Evolutionary conservation across 2,888 invertebrate genomes (phyloP).

Genomic region (Orgyia antiqua): DNA sequence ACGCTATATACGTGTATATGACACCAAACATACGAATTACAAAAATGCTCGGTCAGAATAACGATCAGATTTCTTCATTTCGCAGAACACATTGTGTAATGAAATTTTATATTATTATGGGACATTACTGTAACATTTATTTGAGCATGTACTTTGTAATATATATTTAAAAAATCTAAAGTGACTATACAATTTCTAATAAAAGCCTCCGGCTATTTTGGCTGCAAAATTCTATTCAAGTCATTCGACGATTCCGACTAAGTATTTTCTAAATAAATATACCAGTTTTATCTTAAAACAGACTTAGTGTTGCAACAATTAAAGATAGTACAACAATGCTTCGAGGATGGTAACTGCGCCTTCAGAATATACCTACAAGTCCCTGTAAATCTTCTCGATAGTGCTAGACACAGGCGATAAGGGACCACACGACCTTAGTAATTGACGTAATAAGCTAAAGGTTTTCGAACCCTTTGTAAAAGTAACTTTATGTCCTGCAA

Average conservation of each 20-base stretch:
- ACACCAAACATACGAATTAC: slow-evolving; percentile 9
- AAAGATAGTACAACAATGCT: slow-evolving; percentile 37
- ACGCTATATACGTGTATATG: slow-evolving; percentile 4
- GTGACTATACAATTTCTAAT: no score
- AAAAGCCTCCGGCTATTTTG: no score
- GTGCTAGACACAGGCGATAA: slow-evolving; percentile 52
- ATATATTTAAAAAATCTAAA: no score
- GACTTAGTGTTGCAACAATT: slow-evolving; percentile 40
- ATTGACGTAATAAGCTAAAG: slow-evolving; percentile 64
- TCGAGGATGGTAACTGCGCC: slow-evolving; percentile 28
- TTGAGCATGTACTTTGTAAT: no score
- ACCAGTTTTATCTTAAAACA: no score
- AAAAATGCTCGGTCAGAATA: slow-evolving; percentile 12
- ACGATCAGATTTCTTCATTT: slow-evolving; percentile 11
- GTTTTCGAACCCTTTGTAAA: slow-evolving; percentile 37
- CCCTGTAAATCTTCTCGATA: slow-evolving; percentile 67
- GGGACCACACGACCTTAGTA: slow-evolving; percentile 55
- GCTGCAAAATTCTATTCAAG: no score
- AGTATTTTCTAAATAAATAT: no score
- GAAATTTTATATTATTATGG: slow-evolving; percentile 8
- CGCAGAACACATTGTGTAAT: slow-evolving; percentile 9
- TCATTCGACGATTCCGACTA: no score
- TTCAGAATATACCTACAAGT: slow-evolving; percentile 29
- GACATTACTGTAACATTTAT: no score
- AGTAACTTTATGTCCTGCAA: slow-evolving; percentile 35